Evolutionary conservation across 2,888 invertebrate species (phyloP), one percentile per base, ranked within the genome.

Genomic region (Alloplasta piceator): DNA sequence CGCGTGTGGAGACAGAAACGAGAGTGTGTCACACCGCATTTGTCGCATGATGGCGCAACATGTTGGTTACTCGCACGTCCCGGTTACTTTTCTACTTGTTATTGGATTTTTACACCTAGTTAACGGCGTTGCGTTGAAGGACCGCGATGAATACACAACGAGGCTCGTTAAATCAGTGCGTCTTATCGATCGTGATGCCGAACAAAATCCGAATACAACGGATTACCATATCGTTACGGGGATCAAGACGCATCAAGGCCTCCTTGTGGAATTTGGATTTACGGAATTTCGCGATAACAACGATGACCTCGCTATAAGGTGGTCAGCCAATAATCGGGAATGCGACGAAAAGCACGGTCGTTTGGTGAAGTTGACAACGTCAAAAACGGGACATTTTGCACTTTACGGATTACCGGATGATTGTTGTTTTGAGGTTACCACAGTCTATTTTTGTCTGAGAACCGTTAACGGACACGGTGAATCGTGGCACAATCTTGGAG

Each of bases 31-130:
- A 87, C 85, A 84, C 85, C 85, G 86, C 87, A 87, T 87, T 90
- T 86, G 87, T 90, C 89, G 89, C 89, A 91, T 87, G 90, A 91
- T 91, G 91, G 91, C 90, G 90, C 91, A 89, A 89, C 88, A 89
- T 91, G 90, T 89, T 88, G 88, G 84, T 87, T 84, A 86, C 80
- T 84, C 86, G 86, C 82, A 85, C 84, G 87, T 83, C 87, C 88
- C 90, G 88, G 88, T 85, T 86, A 85, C 86, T 86, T 84, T 88
- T 88, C 86, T 89, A 84, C 80, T 90, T 83, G 83, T 89, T 86
- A 75, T 88, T 80, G 83, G 82, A 82, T 67, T 87, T 83, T 82
- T 87, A 83, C 84, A 89, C 77, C 79, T 88, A 85, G 85, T 85
- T 72, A 87, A 83, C 68, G 85, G 82, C 52, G 78, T 85, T 66